Conservation (phyloP, 2,797 vertebrate genomes). For the Acipenser ruthenus region DNA sequence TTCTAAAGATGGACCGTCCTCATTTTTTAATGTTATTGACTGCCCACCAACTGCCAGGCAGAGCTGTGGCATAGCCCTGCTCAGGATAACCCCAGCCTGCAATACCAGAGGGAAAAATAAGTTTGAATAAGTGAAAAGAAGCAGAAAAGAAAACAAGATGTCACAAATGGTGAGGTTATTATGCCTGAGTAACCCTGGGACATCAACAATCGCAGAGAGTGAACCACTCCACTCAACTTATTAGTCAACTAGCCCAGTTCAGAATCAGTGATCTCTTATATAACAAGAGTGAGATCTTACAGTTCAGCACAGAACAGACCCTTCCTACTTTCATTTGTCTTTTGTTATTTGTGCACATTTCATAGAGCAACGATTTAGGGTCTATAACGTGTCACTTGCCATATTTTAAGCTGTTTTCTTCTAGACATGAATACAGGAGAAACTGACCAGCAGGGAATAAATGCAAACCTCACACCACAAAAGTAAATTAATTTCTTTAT, state of each 20-base stretch:
- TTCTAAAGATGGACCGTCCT: conserved; percentile 21
- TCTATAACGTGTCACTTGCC: conserved; percentile 64
- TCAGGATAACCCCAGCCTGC: conserved; percentile 51
- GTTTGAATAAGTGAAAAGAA: conserved; percentile 84
- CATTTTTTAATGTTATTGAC: conserved; percentile 21
- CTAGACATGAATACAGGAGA: neutral
- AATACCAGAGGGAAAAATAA: conserved; percentile 16
- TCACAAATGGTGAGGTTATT: conserved; percentile 86
- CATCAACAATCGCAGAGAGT: conserved; percentile 71
- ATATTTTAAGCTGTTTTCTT: conserved; percentile 21
- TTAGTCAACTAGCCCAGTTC: conserved; percentile 54
- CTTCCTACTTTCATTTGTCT: conserved; percentile 63
- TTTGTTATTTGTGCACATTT: conserved; percentile 61
- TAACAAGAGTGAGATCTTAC: conserved; percentile 58
- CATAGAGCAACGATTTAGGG: conserved; percentile 56
- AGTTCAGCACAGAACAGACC: conserved; percentile 62
- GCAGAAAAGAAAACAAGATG: conserved; percentile 93
- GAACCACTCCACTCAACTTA: conserved; percentile 61
- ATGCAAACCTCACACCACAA: no score
- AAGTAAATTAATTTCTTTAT: no score
- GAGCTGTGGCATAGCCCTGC: conserved; percentile 35
- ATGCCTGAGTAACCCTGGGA: conserved; percentile 81
- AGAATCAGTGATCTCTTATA: conserved; percentile 55
- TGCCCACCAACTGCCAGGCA: conserved; percentile 38
- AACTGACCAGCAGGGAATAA: no score